phyloP scores from a whole-genome alignment of 2,888 invertebrate genomes.

The Drosophila merina region DNA sequence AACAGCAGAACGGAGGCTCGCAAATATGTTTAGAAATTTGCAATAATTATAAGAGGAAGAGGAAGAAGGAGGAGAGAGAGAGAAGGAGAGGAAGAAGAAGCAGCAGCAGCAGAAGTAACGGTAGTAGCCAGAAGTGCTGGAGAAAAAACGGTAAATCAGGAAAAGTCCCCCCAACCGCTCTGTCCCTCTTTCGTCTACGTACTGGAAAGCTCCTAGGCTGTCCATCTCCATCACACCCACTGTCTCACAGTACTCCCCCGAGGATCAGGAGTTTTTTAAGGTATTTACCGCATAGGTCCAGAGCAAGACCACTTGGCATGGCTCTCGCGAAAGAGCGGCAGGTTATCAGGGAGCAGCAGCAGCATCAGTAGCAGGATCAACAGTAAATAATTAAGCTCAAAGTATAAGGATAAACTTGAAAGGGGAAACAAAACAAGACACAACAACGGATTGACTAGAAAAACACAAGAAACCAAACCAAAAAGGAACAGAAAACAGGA shows the following conservation, averaged over 20 bases:
- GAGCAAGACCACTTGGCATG: conserved; percentile 26
- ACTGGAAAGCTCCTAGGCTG: neutral
- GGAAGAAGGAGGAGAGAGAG: neutral
- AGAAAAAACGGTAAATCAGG: too few species aligned
- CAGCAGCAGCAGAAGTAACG: neutral
- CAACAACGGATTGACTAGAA: neutral
- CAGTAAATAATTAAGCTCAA: conserved; percentile 21
- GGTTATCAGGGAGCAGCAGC: conserved; percentile 30
- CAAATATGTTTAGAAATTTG: conserved; percentile 35
- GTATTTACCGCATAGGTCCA: neutral
- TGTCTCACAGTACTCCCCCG: neutral
- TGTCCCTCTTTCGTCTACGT: neutral
- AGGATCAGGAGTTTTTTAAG: neutral
- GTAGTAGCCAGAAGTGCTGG: neutral
- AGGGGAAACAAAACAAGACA: neutral
- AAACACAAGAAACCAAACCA: conserved; percentile 9
- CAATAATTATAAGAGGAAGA: conserved; percentile 22
- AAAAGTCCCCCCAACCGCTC: too few species aligned
- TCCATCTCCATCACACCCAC: neutral
- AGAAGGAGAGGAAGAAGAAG: neutral
- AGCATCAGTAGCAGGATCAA: conserved; percentile 36
- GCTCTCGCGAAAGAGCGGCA: conserved; percentile 30
- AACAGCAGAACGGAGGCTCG: conserved; percentile 37
- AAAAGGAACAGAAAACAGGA: conserved; percentile 1
- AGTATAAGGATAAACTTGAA: neutral